Percentiles rank a stretch among this genome's conserved stretches.
These are phyloP conservation scores for Drymodes brunneopygia DNA, from an alignment of 2,113 vertebrate species.

Conservation along the genomic window DNA sequence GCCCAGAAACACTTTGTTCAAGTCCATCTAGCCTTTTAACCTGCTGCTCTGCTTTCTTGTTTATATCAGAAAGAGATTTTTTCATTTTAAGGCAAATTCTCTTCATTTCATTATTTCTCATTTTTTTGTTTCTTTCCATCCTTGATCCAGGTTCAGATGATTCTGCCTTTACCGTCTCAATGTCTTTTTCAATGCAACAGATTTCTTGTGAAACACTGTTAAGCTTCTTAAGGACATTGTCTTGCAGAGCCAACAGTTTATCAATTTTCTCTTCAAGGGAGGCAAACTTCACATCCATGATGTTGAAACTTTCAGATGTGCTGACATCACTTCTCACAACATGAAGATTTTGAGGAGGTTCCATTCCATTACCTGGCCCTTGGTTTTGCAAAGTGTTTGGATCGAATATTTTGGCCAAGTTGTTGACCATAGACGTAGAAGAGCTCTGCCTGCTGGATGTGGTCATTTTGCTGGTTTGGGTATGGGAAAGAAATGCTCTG, in stretches of 20 bases:
- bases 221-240: slow-evolving; percentile 75
- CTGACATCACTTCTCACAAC: slow-evolving; percentile 11
- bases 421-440: slow-evolving; percentile 75
- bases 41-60: slow-evolving; percentile 72
- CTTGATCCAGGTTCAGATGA: slow-evolving; percentile 67
- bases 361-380: slow-evolving; percentile 47
- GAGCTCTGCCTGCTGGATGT: slow-evolving; percentile 50
- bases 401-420: slow-evolving; percentile 80
- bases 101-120: slow-evolving; percentile 45
- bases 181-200: slow-evolving; percentile 70
- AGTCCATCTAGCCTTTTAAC: slow-evolving; percentile 77
- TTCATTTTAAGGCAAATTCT: slow-evolving; percentile 68
- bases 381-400: slow-evolving; percentile 74
- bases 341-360: slow-evolving; percentile 38
- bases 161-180: slow-evolving; percentile 76
- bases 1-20: slow-evolving; percentile 76
- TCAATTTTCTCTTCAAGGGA: slow-evolving; percentile 81
- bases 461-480: slow-evolving; percentile 56
- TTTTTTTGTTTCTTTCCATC: not conserved
- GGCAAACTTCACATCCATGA: slow-evolving; percentile 76
- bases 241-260: slow-evolving; percentile 74
- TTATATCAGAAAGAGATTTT: slow-evolving; percentile 67
- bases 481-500: slow-evolving; percentile 44
- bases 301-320: slow-evolving; percentile 57
- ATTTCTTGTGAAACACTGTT: slow-evolving; percentile 78